These are phyloP conservation scores for Oxystoma pomonae DNA, from an alignment of 2,888 invertebrate genomes.

Conservation along the genomic window DNA sequence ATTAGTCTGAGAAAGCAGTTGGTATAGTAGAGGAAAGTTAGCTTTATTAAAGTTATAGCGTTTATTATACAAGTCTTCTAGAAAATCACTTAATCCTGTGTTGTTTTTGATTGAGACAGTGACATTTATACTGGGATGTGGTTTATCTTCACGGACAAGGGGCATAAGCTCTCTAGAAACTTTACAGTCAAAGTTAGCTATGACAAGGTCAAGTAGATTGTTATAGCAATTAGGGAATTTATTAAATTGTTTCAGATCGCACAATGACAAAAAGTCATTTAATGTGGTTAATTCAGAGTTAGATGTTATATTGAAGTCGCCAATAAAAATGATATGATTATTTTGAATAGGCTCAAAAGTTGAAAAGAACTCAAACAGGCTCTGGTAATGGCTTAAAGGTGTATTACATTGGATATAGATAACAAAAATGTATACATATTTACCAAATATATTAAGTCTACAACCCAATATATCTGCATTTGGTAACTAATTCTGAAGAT, in stretches of 20 bases:
- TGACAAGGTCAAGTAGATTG: background rate
- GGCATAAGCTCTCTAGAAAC: constrained; percentile 6
- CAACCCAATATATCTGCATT: background rate
- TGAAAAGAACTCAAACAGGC: background rate
- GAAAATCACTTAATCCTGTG: too few species aligned
- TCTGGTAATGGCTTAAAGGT: background rate
- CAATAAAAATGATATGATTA: background rate
- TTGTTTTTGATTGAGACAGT: too few species aligned
- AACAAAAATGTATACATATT: background rate
- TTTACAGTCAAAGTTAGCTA: background rate
- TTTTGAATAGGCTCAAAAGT: background rate
- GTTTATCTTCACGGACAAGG: too few species aligned
- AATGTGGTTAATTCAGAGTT: background rate
- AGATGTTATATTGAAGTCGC: background rate
- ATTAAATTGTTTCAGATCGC: too few species aligned
- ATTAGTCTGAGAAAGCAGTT: too few species aligned
- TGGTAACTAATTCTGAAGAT: background rate
- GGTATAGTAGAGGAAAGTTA: too few species aligned
- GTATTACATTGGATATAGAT: background rate
- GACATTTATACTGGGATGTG: too few species aligned
- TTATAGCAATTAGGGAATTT: background rate
- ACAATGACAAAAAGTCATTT: background rate
- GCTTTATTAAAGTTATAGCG: too few species aligned
- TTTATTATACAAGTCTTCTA: too few species aligned
- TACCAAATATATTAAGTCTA: background rate